A percentile compares a stretch with the other conserved stretches of the same genome.
These are phyloP conservation scores for Saccostrea echinata DNA, from an alignment of 1,140 invertebrate genomes.

Conservation along the genomic window DNA sequence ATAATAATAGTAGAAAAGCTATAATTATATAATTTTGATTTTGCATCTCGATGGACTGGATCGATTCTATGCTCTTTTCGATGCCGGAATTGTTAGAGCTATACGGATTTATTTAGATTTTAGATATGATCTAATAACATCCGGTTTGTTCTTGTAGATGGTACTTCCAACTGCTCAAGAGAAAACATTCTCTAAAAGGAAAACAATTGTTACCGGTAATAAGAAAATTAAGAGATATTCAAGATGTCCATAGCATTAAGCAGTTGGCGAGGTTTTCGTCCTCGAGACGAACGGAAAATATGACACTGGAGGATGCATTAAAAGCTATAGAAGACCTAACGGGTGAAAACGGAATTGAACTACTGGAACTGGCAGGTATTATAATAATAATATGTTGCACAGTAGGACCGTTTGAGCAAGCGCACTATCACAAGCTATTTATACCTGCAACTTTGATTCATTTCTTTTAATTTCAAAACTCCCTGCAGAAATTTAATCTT, in stretches of 20 bases:
- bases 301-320: constrained; percentile 14
- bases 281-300: neutral
- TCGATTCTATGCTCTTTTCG: too few relatives aligned
- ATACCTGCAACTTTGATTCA: too few relatives aligned
- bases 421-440: too few relatives aligned
- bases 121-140: too few relatives aligned
- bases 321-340: neutral
- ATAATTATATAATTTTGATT: too few relatives aligned
- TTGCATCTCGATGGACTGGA: too few relatives aligned
- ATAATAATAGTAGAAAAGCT: too few relatives aligned
- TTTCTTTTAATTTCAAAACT: neutral
- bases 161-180: constrained; percentile 44
- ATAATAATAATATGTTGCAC: too few relatives aligned
- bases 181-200: constrained; percentile 13
- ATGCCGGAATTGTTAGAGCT: too few relatives aligned
- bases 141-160: neutral
- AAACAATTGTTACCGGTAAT: constrained; percentile 17
- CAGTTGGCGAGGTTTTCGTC: constrained; percentile 18
- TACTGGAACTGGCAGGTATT: constrained; percentile 10
- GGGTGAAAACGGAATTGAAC: constrained; percentile 22
- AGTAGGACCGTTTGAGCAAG: too few relatives aligned
- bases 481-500: neutral
- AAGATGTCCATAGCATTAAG: constrained; percentile 7
- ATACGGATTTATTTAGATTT: too few relatives aligned
- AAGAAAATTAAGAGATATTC: neutral